Evolutionary conservation across 2,888 invertebrate species (phyloP), one percentile per base, ranked within the genome.

Genomic region (Chalcis sispes): DNA sequence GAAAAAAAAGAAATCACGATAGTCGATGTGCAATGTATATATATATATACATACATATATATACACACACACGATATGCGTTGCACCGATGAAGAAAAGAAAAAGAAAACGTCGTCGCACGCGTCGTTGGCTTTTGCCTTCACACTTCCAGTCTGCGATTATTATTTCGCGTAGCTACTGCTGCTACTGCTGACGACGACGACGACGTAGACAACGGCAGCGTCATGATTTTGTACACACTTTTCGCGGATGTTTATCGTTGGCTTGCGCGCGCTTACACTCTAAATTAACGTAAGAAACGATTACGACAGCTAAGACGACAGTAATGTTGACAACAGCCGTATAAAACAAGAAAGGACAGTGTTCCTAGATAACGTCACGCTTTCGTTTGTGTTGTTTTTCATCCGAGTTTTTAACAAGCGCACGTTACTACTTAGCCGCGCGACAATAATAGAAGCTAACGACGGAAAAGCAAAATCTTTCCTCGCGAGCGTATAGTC

Each of bases 161-260:
- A 64, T 48, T 40, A 58, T 50, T 58, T 32, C 70, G 70, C 50
- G 61, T 56, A 32, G 32, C 50, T 52, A n/a, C n/a, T n/a, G n/a
- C n/a, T n/a, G n/a, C n/a, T n/a, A n/a, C n/a, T 25, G 25, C 3
- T 25, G 42, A 27, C 29, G 29, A 29, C 61, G 62, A 62, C 61
- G 52, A 50, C 50, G 58, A 29, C 10, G 40, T 36, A 27, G 40
- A n/a, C 50, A 36, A 40, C 23, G 50, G 18, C 72, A 54, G 29
- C 66, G 20, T 65, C 72, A 58, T 72, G 42, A 42, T 66, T 36
- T 32, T 36, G 27, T 32, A 3, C 25, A 10, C 27, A 48, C 46
- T 48, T 42, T 10, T 62, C 59, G 42, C 40, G n/a, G n/a, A n/a
- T n/a, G n/a, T n/a, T n/a, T n/a, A n/a, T n/a, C n/a, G n/a, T n/a